These are phyloP conservation scores for Platanista minor DNA, from an alignment of 2,113 vertebrate genomes.

Conservation along the genomic window DNA sequence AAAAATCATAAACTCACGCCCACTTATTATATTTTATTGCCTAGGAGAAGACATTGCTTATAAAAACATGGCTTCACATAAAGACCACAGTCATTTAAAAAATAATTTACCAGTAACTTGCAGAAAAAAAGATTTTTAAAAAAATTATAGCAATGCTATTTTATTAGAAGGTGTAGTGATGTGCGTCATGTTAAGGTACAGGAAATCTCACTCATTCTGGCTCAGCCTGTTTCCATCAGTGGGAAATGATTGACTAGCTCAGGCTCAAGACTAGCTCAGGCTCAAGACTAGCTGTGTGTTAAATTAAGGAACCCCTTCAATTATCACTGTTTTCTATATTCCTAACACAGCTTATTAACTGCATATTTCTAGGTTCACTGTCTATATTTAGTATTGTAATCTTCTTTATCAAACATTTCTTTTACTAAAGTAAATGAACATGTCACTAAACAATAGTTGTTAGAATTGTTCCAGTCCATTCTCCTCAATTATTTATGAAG, in stretches of 20 bases:
- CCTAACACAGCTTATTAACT: conserved; percentile 61
- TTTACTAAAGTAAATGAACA: conserved; percentile 53
- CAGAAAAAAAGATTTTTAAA: conserved; percentile 1
- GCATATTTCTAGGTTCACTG: conserved; percentile 59
- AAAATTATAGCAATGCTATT: background rate
- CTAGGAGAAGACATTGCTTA: conserved; percentile 34
- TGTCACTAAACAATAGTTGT: conserved; percentile 50
- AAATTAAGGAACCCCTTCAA: conserved; percentile 36
- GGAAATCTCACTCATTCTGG: background rate
- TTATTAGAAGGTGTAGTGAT: background rate
- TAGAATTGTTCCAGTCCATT: conserved; percentile 37
- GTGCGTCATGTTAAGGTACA: background rate
- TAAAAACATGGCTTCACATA: conserved; percentile 26
- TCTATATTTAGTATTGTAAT: conserved; percentile 72
- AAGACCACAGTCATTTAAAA: background rate
- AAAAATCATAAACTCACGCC: conserved; percentile 30
- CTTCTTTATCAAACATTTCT: conserved; percentile 63
- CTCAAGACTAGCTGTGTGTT: background rate
- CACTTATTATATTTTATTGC: conserved; percentile 48
- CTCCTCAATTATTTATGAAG: conserved; percentile 63
- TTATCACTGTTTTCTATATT: conserved; percentile 63
- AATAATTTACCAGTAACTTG: conserved; percentile 41
- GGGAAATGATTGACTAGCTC: conserved; percentile 9
- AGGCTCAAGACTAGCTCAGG: background rate
- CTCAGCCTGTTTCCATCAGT: background rate